phyloP scores from a whole-genome alignment of 2,113 vertebrate genomes.

The Orthonyx spaldingii region DNA sequence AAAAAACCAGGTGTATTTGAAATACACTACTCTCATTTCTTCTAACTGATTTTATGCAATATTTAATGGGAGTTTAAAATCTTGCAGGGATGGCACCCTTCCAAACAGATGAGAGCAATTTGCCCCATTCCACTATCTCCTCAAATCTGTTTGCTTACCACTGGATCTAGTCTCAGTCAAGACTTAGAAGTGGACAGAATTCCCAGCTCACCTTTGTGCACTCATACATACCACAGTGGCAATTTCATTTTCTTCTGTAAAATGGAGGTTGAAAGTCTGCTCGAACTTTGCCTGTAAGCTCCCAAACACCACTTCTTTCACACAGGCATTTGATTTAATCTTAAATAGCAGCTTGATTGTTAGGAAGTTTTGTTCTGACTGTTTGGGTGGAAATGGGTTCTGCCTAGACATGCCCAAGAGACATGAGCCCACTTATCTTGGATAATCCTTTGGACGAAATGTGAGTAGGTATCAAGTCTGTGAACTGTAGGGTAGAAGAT shows the following conservation, averaged over 20 bases:
- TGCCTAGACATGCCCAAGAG: neutral
- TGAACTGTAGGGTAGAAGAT: neutral
- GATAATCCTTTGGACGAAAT: neutral
- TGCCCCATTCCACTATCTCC: neutral
- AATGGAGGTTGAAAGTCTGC: neutral
- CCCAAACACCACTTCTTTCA: neutral
- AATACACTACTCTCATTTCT: neutral
- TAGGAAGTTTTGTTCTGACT: neutral
- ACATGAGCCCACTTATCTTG: neutral
- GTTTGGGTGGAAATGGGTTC: neutral
- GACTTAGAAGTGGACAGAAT: neutral
- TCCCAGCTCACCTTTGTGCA: neutral
- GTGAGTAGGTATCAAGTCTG: neutral
- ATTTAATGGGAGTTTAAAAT: neutral
- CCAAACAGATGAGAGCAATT: neutral
- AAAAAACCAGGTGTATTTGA: neutral
- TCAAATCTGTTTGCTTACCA: neutral
- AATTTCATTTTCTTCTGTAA: neutral
- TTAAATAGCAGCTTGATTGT: neutral
- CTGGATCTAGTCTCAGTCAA: neutral
- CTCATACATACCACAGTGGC: neutral
- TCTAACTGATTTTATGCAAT: neutral
- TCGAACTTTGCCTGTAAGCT: neutral
- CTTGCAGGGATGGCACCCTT: neutral
- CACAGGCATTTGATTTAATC: neutral